Evolutionary conservation across 2,888 invertebrate genomes (phyloP).

Genomic region (Acrocyrtus sp.): DNA sequence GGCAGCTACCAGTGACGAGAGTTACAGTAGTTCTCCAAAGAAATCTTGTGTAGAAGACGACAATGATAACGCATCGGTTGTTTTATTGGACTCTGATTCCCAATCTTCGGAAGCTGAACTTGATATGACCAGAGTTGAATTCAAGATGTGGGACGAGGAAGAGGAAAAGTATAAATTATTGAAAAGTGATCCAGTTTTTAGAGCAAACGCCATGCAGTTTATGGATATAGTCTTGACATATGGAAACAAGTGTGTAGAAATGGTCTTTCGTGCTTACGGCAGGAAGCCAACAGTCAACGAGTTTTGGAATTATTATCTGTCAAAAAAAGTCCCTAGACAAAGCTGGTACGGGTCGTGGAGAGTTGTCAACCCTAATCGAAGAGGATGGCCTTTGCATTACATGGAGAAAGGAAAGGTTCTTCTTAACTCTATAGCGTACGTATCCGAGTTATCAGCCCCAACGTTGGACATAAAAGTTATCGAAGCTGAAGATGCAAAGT

Average conservation of each 20-base stretch:
- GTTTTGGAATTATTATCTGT: slow-evolving; percentile 8
- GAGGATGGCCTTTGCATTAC: slow-evolving; percentile 25
- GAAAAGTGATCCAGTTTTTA: neutral
- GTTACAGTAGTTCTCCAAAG: too few relatives aligned
- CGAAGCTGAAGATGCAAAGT: neutral
- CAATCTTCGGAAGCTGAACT: too few relatives aligned
- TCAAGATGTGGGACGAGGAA: neutral
- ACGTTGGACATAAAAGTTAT: neutral
- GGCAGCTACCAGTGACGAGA: too few relatives aligned
- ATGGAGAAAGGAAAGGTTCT: neutral
- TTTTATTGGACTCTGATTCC: too few relatives aligned
- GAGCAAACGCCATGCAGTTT: neutral
- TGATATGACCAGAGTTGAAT: too few relatives aligned
- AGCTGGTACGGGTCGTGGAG: slow-evolving; percentile 1
- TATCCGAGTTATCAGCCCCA: neutral
- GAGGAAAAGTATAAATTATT: neutral
- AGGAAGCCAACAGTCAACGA: slow-evolving; percentile 8
- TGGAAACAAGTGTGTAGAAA: neutral
- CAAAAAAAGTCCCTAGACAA: neutral
- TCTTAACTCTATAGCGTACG: neutral
- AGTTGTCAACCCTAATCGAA: neutral
- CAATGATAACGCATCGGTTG: too few relatives aligned
- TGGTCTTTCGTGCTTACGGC: neutral
- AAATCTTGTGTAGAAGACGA: too few relatives aligned
- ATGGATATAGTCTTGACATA: neutral